These are phyloP conservation scores for Caenorhabditis doughertyi DNA, from an alignment of 2,888 invertebrate species.

Conservation along the genomic window DNA sequence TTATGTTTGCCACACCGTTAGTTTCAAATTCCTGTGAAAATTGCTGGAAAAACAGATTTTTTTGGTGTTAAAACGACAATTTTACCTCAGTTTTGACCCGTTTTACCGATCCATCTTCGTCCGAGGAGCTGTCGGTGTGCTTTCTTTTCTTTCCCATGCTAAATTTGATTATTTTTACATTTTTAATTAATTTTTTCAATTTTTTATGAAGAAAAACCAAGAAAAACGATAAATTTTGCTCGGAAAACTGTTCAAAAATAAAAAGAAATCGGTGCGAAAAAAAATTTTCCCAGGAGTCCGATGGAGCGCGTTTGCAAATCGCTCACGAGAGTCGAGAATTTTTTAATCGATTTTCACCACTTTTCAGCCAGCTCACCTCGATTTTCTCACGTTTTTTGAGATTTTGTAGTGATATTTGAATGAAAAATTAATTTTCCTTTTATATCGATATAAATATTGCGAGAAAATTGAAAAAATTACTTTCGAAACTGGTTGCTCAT, in stretches of 20 bases:
- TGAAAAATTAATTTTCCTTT: background rate
- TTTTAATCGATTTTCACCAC: constrained; percentile 47
- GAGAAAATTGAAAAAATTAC: too few species aligned
- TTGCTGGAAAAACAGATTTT: background rate
- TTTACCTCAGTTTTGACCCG: constrained; percentile 21
- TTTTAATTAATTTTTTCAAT: too few species aligned
- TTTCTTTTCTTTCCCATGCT: constrained; percentile 57
- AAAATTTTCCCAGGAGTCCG: constrained; percentile 3
- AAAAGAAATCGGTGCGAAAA: constrained; percentile 4
- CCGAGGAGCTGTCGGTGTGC: constrained; percentile 12
- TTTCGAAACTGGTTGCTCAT: too few species aligned
- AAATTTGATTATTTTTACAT: background rate
- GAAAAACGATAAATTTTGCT: too few species aligned
- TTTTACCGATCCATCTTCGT: constrained; percentile 21
- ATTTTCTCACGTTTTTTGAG: constrained; percentile 5
- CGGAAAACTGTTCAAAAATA: background rate
- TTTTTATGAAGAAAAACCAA: constrained; percentile 11
- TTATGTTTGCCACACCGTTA: constrained; percentile 26
- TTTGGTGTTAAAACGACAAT: background rate
- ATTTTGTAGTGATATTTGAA: too few species aligned
- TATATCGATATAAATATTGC: background rate
- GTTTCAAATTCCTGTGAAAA: constrained; percentile 4
- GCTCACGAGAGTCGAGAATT: constrained; percentile 1
- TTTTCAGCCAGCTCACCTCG: background rate
- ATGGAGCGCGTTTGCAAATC: constrained; percentile 48